A percentile compares a stretch with the other conserved stretches of the same genome.
Conservation (phyloP, 30 jellyfish, hydroid and myxozoan species). For the Mastigias papua region DNA sequence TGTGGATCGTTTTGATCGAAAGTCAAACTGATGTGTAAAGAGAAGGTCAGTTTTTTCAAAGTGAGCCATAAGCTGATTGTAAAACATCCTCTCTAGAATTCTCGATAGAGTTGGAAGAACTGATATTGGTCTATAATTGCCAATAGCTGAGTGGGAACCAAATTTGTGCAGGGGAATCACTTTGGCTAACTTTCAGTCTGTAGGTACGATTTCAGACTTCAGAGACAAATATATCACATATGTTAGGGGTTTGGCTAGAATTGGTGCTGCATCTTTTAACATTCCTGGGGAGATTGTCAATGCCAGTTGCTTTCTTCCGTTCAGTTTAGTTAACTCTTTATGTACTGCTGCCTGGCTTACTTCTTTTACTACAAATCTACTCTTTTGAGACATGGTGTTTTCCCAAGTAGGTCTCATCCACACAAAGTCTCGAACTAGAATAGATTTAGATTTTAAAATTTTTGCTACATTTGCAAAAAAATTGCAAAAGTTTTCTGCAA, state of each 20-base stretch:
- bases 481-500: slow-evolving; percentile 51
- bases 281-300: slow-evolving; percentile 47
- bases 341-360: slow-evolving; percentile 15
- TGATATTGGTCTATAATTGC: too few relatives aligned
- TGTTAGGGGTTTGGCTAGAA: slow-evolving; percentile 47
- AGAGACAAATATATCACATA: slow-evolving; percentile 30
- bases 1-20: slow-evolving; percentile 21
- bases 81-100: too few relatives aligned
- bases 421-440: slow-evolving; percentile 1
- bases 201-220: too few relatives aligned
- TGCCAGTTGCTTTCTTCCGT: slow-evolving; percentile 47
- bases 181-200: too few relatives aligned
- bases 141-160: too few relatives aligned
- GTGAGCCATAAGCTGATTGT: too few relatives aligned
- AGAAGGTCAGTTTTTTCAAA: too few relatives aligned
- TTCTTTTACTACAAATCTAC: not conserved
- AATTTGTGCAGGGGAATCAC: too few relatives aligned
- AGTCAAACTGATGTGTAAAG: too few relatives aligned
- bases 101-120: too few relatives aligned
- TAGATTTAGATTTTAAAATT: not conserved
- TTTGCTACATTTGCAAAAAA: slow-evolving; percentile 60
- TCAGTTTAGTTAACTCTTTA: slow-evolving; percentile 25
- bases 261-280: slow-evolving; percentile 39
- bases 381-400: not conserved
- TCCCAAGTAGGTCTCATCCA: slow-evolving; percentile 21